Conservation (phyloP, 1,140 invertebrate species). For the Anoplophora glabripennis region DNA sequence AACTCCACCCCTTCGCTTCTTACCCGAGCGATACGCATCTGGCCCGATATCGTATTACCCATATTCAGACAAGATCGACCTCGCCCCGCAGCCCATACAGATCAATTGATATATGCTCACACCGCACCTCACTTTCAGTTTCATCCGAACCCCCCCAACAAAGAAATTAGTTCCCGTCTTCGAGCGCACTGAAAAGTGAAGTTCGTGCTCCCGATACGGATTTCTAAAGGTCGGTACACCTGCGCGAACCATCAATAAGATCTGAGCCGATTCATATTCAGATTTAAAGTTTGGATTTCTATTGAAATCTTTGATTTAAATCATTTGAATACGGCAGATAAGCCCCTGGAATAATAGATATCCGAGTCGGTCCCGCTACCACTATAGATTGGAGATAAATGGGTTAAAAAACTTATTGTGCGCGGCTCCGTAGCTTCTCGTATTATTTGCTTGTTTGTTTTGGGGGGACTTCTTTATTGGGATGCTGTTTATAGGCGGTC, state of each 20-base stretch:
- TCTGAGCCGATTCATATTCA: slow-evolving; percentile 11
- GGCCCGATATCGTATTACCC: too few relatives aligned
- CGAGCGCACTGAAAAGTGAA: too few relatives aligned
- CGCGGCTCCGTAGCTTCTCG: neutral
- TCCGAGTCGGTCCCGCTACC: neutral
- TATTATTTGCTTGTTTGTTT: slow-evolving; percentile 11
- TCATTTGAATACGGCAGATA: slow-evolving; percentile 15
- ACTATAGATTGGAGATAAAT: slow-evolving; percentile 16
- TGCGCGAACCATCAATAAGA: slow-evolving; percentile 15
- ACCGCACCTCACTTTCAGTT: too few relatives aligned
- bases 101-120: too few relatives aligned
- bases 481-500: too few relatives aligned
- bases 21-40: neutral
- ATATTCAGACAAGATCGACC: too few relatives aligned
- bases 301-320: slow-evolving; percentile 19
- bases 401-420: slow-evolving; percentile 10
- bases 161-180: too few relatives aligned
- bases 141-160: too few relatives aligned
- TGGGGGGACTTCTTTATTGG: too few relatives aligned
- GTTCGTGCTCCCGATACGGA: too few relatives aligned
- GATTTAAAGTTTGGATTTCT: slow-evolving; percentile 16
- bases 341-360: slow-evolving; percentile 9
- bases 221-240: slow-evolving; percentile 4
- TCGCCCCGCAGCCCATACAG: too few relatives aligned
- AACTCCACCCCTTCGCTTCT: too few relatives aligned